Evolutionary conservation across 2,113 vertebrate species (phyloP), one percentile per base, ranked within the genome.

Genomic region (Platycercus adscitus): DNA sequence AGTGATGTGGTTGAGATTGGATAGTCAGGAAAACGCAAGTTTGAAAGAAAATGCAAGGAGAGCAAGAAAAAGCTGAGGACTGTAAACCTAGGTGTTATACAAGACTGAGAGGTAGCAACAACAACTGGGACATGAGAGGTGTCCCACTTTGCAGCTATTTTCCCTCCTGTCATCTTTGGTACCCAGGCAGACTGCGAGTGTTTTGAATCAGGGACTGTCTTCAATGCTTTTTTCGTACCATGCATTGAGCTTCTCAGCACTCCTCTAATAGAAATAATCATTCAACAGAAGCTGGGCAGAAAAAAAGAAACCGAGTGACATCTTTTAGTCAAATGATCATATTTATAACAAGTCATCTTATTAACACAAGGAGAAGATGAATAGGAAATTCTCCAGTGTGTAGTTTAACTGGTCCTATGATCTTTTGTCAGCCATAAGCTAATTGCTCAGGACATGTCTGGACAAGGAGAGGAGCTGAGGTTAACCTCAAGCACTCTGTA

Each of bases 381-480:
- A 91, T 49, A 71, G 39, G 55, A 63, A 94, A 66, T 86, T 72
- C 89, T 75, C 18, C 60, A 52, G 64, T 4, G 9, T 60, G 68
- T 80, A 21, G 76, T 78, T 89, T 0, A 4, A 8, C 93, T 71
- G 72, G 50, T 93, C 76, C 60, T 95, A 29, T 86, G 85, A 83
- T 94, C 41, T 88, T 79, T 24, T 88, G 72, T 88, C 88, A 91
- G 29, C 81, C 60, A 7, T 85, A 76, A 94, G 87, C 72, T 93
- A 86, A 83, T 90, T 90, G 50, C 68, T 56, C 11, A 3, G 90
- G 76, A 88, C 93, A 81, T 2, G 60, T 68, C 79, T 91, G 90
- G 82, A 60, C 93, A 96, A 60, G 81, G 91, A 91, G 78, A 81
- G 76, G 68, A 96, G 91, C 88, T 86, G 88, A 91, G 88, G 85